phyloP scores from a whole-genome alignment of 2,888 invertebrate genomes.

The Drosophila rellima region DNA sequence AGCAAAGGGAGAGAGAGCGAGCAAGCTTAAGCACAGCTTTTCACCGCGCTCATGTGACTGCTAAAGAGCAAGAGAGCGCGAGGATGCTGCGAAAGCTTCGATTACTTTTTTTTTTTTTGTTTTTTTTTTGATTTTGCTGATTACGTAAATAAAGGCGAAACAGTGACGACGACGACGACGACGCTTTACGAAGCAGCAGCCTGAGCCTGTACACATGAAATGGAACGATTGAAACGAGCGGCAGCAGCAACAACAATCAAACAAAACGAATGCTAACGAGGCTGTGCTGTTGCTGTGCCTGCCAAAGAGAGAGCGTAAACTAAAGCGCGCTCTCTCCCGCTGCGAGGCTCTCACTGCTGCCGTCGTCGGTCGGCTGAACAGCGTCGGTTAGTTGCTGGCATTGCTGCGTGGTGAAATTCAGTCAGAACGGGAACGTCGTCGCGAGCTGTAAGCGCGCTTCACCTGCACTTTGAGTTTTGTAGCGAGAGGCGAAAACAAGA shows the following conservation, averaged over 20 bases:
- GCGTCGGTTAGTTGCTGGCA: slow-evolving; percentile 50
- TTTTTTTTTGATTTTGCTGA: slow-evolving; percentile 76
- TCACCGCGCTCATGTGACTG: slow-evolving; percentile 65
- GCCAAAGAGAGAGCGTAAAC: background rate
- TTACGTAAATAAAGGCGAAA: slow-evolving; percentile 82
- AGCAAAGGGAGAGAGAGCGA: slow-evolving; percentile 10
- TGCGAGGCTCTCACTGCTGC: slow-evolving; percentile 24
- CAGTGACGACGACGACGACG: slow-evolving; percentile 38
- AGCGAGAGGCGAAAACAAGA: slow-evolving; percentile 65
- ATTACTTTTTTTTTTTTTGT: slow-evolving; percentile 49
- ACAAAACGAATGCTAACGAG: slow-evolving; percentile 56
- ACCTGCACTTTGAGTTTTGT: slow-evolving; percentile 65
- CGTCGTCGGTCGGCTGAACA: background rate
- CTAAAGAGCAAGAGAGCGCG: slow-evolving; percentile 24
- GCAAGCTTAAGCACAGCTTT: slow-evolving; percentile 44
- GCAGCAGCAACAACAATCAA: slow-evolving; percentile 12
- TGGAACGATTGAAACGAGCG: slow-evolving; percentile 51
- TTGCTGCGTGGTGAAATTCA: slow-evolving; percentile 84
- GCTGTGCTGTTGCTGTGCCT: slow-evolving; percentile 46
- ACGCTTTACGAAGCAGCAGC: slow-evolving; percentile 5
- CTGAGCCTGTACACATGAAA: slow-evolving; percentile 57
- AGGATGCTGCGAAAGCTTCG: slow-evolving; percentile 70
- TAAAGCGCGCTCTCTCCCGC: slow-evolving; percentile 15
- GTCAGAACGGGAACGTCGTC: slow-evolving; percentile 86
- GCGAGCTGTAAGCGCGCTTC: slow-evolving; percentile 85